These are phyloP conservation scores for Invenusta paracnida DNA, from an alignment of 2,888 invertebrate genomes.

Conservation along the genomic window DNA sequence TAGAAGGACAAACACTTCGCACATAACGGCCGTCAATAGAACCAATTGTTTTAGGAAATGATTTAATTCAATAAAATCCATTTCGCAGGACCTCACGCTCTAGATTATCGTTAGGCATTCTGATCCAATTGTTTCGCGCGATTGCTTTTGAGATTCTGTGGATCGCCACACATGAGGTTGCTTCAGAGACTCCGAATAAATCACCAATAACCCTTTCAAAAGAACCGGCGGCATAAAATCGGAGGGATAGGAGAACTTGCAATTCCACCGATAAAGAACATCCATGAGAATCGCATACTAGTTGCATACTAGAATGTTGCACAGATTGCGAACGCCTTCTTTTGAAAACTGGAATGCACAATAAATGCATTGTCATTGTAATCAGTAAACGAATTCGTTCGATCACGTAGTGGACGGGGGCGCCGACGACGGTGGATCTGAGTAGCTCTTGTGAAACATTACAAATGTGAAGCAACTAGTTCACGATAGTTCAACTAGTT, in stretches of 20 bases:
- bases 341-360: conserved; percentile 4
- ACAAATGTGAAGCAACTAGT: background rate
- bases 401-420: conserved; percentile 4
- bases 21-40: background rate
- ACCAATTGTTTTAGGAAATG: background rate
- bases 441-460: background rate
- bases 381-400: conserved; percentile 10
- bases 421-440: conserved; percentile 5
- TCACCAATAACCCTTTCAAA: background rate
- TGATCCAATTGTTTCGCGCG: background rate
- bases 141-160: background rate
- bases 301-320: background rate
- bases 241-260: conserved; percentile 18
- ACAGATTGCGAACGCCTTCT: background rate
- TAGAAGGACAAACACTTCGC: background rate
- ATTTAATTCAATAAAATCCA: background rate
- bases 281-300: conserved; percentile 1
- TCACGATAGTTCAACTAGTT: too few relatives aligned
- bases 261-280: conserved; percentile 15
- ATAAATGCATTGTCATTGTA: conserved; percentile 25
- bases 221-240: conserved; percentile 16
- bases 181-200: background rate
- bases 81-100: background rate
- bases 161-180: background rate
- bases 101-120: background rate